Base-by-base conservation (phyloP, 2,113 vertebrate species). In the Tapirus terrestris region DNA sequence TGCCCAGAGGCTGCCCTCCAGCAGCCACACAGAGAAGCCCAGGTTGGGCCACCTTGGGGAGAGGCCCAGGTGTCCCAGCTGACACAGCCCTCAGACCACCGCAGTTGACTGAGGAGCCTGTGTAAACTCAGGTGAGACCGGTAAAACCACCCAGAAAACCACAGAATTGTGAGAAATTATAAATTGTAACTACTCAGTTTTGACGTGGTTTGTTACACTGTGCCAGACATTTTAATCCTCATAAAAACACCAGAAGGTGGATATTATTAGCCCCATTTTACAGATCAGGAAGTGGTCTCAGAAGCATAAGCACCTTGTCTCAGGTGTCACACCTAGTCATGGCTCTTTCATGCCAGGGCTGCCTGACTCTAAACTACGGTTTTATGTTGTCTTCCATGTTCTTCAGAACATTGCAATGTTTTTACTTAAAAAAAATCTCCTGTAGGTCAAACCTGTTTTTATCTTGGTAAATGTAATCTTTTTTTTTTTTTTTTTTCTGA, bases 61-160 rank as follows among this genome's bases (percentile, higher is more conserved):
- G 23, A 61, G 39, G 3, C 17, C 5, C 16, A 0, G 6, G 2
- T 68, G 4, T 60, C 18, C 39, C 0, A 0, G 5, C 25, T 3
- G 53, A 63, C 23, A 33, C 6, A 67, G 61, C 14, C 10, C 16
- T 21, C 23, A 48, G 21, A 43, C 17, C 5, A 0, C 36, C 0
- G 0, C 8, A 3, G 5, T 8, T 31, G 51, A 29, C 8, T 5
- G 2, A 43, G 27, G 29, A 72, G 8, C 33, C 80, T 3, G 5
- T 4, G 14, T 12, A 14, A 27, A 11, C 3, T 29, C 56, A 33
- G 16, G 5, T 31, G 75, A 76, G 31, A 43, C 5, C 51, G 13
- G 8, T 31, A 67, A 65, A 75, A 36, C 17, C 6, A 53, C 12
- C 45, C n/a, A 67, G 82, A 60, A 39, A 77, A 53, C 20, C 56